These are phyloP conservation scores for Myanophis thanlyinensis DNA, from an alignment of 2,113 vertebrate genomes.

Conservation along the genomic window DNA sequence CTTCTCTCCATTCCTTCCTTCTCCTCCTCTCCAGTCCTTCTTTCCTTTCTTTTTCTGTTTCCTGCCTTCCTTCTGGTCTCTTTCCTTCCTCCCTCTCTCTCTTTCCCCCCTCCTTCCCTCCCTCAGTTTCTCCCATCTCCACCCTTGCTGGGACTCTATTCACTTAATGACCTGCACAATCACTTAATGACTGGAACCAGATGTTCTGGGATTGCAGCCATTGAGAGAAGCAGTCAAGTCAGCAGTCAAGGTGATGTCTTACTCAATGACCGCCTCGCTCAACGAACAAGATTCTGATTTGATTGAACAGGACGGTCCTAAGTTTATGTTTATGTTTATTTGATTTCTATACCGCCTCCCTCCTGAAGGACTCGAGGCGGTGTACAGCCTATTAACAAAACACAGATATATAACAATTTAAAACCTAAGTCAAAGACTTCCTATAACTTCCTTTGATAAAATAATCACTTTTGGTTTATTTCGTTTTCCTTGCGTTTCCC, in stretches of 20 bases:
- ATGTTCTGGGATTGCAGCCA: background rate
- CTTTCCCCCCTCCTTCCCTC: background rate
- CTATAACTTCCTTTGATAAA: background rate
- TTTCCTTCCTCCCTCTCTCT: slow-evolving; percentile 28
- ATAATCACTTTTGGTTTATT: background rate
- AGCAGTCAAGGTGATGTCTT: background rate
- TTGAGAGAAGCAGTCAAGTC: background rate
- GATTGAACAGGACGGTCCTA: background rate
- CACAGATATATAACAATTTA: too few species aligned
- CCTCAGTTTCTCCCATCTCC: slow-evolving; percentile 63
- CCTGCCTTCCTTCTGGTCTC: slow-evolving; percentile 7
- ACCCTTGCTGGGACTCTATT: background rate
- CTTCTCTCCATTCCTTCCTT: slow-evolving; percentile 12
- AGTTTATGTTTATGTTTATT: too few species aligned
- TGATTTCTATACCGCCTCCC: too few species aligned
- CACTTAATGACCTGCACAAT: background rate
- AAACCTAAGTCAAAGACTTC: background rate
- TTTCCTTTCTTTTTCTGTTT: background rate
- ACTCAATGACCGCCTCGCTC: background rate
- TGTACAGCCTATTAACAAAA: too few species aligned
- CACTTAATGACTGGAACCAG: background rate
- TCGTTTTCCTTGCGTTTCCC: background rate
- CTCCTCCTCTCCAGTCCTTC: slow-evolving; percentile 25
- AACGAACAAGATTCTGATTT: background rate
- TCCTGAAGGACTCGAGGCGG: too few species aligned